These are phyloP conservation scores for Vombatus ursinus DNA, from an alignment of 2,113 vertebrate genomes.

Conservation along the genomic window DNA sequence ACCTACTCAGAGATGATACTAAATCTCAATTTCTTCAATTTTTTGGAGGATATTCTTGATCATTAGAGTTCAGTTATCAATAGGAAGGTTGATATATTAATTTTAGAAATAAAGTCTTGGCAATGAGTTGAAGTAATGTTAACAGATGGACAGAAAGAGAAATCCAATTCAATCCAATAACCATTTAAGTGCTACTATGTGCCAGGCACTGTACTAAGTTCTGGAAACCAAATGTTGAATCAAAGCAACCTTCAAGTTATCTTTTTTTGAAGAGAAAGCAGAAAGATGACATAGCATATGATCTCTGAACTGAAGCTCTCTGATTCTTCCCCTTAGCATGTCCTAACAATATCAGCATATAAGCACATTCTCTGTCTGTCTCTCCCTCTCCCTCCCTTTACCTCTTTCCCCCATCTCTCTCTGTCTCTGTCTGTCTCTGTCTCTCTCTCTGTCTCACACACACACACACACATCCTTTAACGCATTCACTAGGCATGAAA, in stretches of 20 bases:
- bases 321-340: too few species aligned
- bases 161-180: background rate
- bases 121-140: background rate
- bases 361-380: too few species aligned
- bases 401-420: background rate
- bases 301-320: too few species aligned
- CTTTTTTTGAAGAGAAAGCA: too few species aligned
- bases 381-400: too few species aligned
- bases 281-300: too few species aligned
- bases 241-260: background rate
- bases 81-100: background rate
- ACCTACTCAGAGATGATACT: background rate
- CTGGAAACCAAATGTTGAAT: background rate
- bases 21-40: background rate
- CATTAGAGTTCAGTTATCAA: background rate
- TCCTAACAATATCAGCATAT: too few species aligned
- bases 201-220: background rate
- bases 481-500: background rate
- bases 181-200: background rate
- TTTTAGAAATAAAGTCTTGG: background rate
- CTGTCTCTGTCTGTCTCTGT: background rate
- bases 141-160: background rate
- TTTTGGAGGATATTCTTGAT: background rate
- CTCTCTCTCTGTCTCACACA: background rate
- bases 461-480: background rate